These are phyloP conservation scores for Philhelius pedissequus DNA, from an alignment of 2,888 invertebrate genomes.

Conservation along the genomic window DNA sequence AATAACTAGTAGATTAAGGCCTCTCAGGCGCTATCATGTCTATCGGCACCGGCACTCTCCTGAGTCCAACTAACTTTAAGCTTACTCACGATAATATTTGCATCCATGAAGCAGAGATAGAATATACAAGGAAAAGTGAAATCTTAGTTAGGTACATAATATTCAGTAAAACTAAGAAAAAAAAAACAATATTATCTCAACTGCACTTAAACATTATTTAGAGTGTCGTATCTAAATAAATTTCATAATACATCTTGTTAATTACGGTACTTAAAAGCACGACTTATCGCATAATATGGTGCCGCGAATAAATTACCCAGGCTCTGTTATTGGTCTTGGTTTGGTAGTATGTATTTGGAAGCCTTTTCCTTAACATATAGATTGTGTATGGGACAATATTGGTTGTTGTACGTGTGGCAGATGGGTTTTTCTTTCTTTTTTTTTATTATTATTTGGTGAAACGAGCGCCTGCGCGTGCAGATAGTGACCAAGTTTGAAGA, in stretches of 20 bases:
- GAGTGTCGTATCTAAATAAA: constrained; percentile 26
- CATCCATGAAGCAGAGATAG: constrained; percentile 20
- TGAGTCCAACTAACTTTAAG: constrained; percentile 7
- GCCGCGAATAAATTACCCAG: constrained; percentile 50
- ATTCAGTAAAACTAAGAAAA: not conserved
- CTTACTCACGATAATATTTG: constrained; percentile 50
- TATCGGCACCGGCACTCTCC: not conserved
- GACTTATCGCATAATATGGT: constrained; percentile 57
- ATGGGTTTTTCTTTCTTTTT: not conserved
- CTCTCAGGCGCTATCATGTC: not conserved
- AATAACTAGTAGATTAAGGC: not conserved
- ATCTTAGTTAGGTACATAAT: not conserved
- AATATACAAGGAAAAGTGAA: constrained; percentile 4
- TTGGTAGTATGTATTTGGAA: constrained; percentile 19
- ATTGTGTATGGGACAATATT: not conserved
- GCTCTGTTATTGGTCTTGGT: not conserved
- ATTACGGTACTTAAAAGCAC: constrained; percentile 63
- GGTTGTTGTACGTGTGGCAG: constrained; percentile 25
- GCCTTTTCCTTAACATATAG: constrained; percentile 13
- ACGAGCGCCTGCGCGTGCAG: constrained; percentile 51
- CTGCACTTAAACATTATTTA: constrained; percentile 11
- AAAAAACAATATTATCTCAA: not conserved
- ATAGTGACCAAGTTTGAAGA: constrained; percentile 41
- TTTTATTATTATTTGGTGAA: not conserved
- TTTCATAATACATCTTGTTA: constrained; percentile 67